phyloP scores from a whole-genome alignment of 2,888 invertebrate genomes.

The Polietes domitor region DNA sequence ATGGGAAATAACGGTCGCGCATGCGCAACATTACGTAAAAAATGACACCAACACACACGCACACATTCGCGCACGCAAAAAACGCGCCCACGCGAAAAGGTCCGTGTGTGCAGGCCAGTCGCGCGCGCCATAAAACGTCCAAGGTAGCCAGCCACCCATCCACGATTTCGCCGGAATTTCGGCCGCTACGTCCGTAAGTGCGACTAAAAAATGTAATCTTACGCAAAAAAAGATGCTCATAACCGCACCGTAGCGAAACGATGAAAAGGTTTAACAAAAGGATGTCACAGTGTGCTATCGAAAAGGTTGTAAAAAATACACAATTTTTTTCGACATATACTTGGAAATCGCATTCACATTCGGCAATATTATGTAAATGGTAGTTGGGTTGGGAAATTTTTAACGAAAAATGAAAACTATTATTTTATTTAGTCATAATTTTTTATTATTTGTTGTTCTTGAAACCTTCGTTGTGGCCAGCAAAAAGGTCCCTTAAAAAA shows the following conservation, averaged over 20 bases:
- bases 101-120: too few species aligned
- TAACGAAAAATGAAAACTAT: conserved; percentile 76
- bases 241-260: conserved; percentile 55
- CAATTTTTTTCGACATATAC: conserved; percentile 69
- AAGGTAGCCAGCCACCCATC: conserved; percentile 40
- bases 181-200: conserved; percentile 55
- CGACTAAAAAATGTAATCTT: conserved; percentile 67
- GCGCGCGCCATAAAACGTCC: conserved; percentile 45
- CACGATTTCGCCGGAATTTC: conserved; percentile 6
- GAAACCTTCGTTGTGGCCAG: conserved; percentile 29
- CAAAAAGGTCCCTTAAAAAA: not conserved
- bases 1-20: conserved; percentile 46
- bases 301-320: conserved; percentile 68
- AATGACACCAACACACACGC: too few species aligned
- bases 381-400: conserved; percentile 73
- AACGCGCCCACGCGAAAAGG: conserved; percentile 55
- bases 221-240: conserved; percentile 49
- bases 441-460: conserved; percentile 7
- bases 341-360: conserved; percentile 51
- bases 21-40: conserved; percentile 58
- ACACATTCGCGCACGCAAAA: conserved; percentile 41
- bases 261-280: conserved; percentile 63
- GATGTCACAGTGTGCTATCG: conserved; percentile 39
- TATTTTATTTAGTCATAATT: conserved; percentile 19
- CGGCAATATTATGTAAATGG: not conserved